Conservation (phyloP, 1,140 invertebrate species). For the Cylas formicarius region DNA sequence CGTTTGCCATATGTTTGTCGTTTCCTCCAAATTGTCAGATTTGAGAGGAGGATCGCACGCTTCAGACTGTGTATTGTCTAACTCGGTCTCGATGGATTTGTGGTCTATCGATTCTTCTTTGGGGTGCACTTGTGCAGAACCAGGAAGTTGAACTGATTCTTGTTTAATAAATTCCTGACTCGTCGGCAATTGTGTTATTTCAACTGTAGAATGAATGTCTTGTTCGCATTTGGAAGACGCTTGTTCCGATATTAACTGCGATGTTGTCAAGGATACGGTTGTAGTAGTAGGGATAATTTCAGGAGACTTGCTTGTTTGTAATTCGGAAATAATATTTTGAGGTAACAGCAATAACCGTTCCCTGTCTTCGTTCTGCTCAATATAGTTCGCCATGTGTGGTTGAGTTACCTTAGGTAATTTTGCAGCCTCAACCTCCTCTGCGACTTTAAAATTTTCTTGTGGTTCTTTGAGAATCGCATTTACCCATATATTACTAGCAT, state of each 20-base stretch:
- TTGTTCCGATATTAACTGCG: constrained; percentile 1
- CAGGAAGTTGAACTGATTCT: too few species aligned
- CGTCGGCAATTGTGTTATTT: too few species aligned
- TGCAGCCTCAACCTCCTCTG: background rate
- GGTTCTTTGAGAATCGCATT: constrained; percentile 30
- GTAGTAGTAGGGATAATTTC: constrained; percentile 1
- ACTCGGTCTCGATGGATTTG: too few species aligned
- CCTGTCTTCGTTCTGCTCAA: constrained; percentile 18
- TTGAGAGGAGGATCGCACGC: too few species aligned
- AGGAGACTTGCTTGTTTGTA: constrained; percentile 14
- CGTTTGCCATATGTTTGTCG: constrained; percentile 39
- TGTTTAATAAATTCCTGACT: too few species aligned
- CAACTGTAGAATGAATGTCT: too few species aligned
- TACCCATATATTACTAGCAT: constrained; percentile 31
- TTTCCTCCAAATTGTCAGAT: too few species aligned
- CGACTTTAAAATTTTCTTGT: constrained; percentile 6
- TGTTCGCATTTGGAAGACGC: too few species aligned
- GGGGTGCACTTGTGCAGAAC: too few species aligned
- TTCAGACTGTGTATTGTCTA: too few species aligned
- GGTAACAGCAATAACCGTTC: constrained; percentile 25
- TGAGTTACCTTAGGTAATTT: constrained; percentile 15
- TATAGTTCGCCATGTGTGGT: constrained; percentile 4
- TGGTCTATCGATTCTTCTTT: too few species aligned
- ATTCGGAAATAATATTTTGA: constrained; percentile 27
- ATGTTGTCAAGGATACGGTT: too few species aligned